Base-by-base conservation (phyloP, 2,888 invertebrate species). In the Eupelmus urozonus region DNA sequence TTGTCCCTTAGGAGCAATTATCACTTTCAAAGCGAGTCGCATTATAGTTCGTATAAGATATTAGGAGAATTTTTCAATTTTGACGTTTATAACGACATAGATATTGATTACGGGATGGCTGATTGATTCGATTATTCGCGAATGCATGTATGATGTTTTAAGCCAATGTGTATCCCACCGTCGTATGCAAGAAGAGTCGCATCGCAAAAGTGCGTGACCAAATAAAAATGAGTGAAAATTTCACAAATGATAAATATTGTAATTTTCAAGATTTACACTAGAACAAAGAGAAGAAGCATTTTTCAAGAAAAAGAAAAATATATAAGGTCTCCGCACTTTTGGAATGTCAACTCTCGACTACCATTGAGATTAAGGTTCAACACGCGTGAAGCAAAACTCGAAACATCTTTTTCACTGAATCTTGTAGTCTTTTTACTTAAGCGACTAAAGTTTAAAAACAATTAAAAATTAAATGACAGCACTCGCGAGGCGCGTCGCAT, bases 331-430 rank as follows among this genome's bases (percentile, higher is more conserved):
- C 29, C 7, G 72, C 71, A 71, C 78, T 78, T 76, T 80, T 78
- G 75, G 18, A 49, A 75, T 65, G 69, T 75, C 49, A 55, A 2
- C 67, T 80, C 72, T 75, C 18, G 65, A 67, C 55, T 67, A 76
- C 78, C 78, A 78, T 78, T 80, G 80, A 76, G 72, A 80, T 80
- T 78, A 78, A 72, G 65, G 75, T 80, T 80, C 78, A 75, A 80
- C 78, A 76, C 80, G 76, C 80, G 78, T 80, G 78, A 78, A 77
- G 76, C 53, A 78, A 78, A 45, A 57, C 71, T 78, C 69, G 63
- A 76, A 71, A 75, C 69, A 78, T 76, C 78, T 76, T 78, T 76
- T 78, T 76, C 80, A 78, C 78, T 42, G 40, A 78, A 60, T 76
- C 80, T 80, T 80, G 75, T 78, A 78, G 59, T 78, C 78, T 80